Base-by-base conservation (phyloP, 2,888 invertebrate genomes). In the Eupithecia exiguata region DNA sequence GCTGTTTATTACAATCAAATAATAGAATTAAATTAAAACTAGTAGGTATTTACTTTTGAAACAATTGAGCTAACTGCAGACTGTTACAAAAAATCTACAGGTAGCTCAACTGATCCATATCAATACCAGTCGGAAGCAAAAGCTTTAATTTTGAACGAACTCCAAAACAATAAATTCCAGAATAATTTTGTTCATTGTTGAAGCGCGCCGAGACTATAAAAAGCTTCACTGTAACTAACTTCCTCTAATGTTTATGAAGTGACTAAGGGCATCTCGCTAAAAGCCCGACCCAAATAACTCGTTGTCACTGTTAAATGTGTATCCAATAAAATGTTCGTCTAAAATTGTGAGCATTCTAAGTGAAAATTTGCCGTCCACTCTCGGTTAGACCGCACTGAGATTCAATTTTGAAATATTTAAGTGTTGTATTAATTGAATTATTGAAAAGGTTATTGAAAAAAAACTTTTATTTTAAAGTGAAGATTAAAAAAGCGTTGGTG, bases 331-430 rank as follows among this genome's bases (percentile, higher is more conserved):
- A 85, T 83, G 81, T 79, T 83, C n/a, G 63, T 86, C 85, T 88
- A 87, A 90, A 90, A 86, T 88, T 84, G 83, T 83, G 86, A 83
- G 81, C 81, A 86, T 87, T 84, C 86, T 90, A 91, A 92, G 92
- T 92, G 93, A 93, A 92, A 93, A 93, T 93, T 91, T 90, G 91
- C 87, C 89, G 87, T 88, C 90, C 89, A 84, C 87, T 88, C 82
- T 58, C 7, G 40, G 18, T 12, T 6, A 43, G 63, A 68, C 40
- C 62, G 70, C 72, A 75, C 53, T 65, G 49, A 61, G 25, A 68
- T 25, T 62, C 38, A 14, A 63, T 4, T 14, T 66, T 43, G 25
- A 61, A 61, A 16, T 30, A 25, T n/a, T 61, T 25, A 30, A 61
- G 30, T 25, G 61, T 30, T 30, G 25, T 25, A 1, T 5, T 49